Evolutionary conservation across 2,113 vertebrate species (phyloP), one percentile per base, ranked within the genome.

Genomic region (Pelmatolapia mariae): DNA sequence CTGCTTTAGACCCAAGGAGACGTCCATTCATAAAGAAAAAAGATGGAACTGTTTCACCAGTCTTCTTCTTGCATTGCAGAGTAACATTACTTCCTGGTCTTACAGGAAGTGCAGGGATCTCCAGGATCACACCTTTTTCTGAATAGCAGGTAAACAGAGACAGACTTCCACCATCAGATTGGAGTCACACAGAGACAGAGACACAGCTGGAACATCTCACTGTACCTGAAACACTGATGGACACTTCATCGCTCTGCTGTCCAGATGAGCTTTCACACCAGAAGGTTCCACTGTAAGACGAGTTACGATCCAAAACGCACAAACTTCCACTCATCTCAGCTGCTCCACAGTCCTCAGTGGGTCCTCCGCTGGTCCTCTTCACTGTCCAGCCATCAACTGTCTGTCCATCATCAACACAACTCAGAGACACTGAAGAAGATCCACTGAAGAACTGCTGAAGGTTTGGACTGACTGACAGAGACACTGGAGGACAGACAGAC

Each of bases 311-410:
- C 53, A 56, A 2, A 13, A 56, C 2, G 4, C 53, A 56, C 53
- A 56, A 56, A 56, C 53, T 13, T 13, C 11, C 53, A 13, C 2
- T 56, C 22, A 56, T 24, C 53, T 56, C 53, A 56, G 53, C 53
- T 24, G 53, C 53, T 56, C 53, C 11, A 56, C 22, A 56, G 11
- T 13, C 22, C 2, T 13, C 53, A 56, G 53, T 56, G 11, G 0
- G 22, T 0, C 22, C 53, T 24, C 22, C 53, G 0, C 53, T 56
- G 22, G 6, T 56, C 1, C 0, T 13, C 22, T 24, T 56, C 53
- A 56, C 53, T 24, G 22, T 56, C 53, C 53, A 54, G 0, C n/a
- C 52, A 22, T 54, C n/a, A 54, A 0, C 52, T 54, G 6, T 22
- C n/a, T 12, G 10, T 54, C 53, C 53, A 54, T 54, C 53, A 24